Evolutionary conservation across 2,888 invertebrate species (phyloP).

Genomic region (Brachyopa scutellaris): DNA sequence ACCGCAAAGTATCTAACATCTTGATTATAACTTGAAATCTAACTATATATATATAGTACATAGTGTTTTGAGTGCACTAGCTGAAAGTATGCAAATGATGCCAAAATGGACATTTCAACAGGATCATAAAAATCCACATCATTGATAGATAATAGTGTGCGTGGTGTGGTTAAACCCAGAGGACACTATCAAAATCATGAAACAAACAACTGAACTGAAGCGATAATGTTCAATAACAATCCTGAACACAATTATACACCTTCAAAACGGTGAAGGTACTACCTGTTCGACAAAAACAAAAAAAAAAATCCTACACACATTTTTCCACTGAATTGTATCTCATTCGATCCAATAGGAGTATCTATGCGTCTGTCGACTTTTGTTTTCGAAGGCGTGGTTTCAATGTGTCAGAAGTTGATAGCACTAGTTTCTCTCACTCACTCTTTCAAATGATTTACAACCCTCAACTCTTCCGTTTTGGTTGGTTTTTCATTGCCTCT

Average conservation of each 20-base stretch:
- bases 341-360: background rate
- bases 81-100: constrained; percentile 23
- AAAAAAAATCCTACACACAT: background rate
- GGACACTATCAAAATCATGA: constrained; percentile 49
- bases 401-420: constrained; percentile 58
- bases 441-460: constrained; percentile 75
- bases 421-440: constrained; percentile 36
- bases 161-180: constrained; percentile 53
- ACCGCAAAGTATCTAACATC: constrained; percentile 41
- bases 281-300: constrained; percentile 67
- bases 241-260: constrained; percentile 28
- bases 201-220: constrained; percentile 46
- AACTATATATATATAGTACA: constrained; percentile 31
- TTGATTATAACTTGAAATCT: constrained; percentile 60
- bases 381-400: constrained; percentile 46
- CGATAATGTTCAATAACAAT: constrained; percentile 63
- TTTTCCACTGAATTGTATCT: constrained; percentile 8
- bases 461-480: constrained; percentile 73
- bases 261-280: constrained; percentile 47
- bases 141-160: constrained; percentile 49
- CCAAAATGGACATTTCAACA: constrained; percentile 67
- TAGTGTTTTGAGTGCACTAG: background rate
- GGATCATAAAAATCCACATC: constrained; percentile 67
- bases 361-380: constrained; percentile 36
- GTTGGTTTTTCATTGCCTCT: constrained; percentile 67